phyloP scores from a whole-genome alignment of 2,113 vertebrate genomes.

The Ovibos moschatus region DNA sequence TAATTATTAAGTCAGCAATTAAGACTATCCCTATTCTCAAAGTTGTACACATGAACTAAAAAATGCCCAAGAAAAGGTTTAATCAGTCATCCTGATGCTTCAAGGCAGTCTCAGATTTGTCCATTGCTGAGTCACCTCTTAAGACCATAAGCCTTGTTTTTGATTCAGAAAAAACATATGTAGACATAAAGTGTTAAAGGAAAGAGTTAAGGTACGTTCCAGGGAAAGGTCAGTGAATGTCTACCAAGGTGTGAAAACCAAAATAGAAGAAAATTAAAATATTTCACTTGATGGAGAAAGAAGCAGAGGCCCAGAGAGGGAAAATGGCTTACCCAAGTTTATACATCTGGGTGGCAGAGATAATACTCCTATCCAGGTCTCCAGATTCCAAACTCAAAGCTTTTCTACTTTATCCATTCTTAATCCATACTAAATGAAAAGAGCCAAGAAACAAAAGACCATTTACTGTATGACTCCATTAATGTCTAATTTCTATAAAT shows the following conservation, averaged over 20 bases:
- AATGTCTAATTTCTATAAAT: conserved; percentile 23
- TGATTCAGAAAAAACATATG: neutral
- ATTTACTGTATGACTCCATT: neutral
- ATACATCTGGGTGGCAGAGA: neutral
- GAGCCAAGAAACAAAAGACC: neutral
- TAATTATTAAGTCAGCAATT: conserved; percentile 36
- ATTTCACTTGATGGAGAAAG: neutral
- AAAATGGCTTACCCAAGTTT: neutral
- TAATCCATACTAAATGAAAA: conserved; percentile 6
- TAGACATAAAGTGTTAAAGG: neutral
- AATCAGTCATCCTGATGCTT: conserved; percentile 11
- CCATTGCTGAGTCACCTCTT: neutral
- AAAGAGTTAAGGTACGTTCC: conserved; percentile 2
- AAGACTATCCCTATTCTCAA: neutral
- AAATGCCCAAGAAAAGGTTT: conserved; percentile 17
- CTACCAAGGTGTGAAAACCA: neutral
- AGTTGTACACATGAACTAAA: neutral
- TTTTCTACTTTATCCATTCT: neutral
- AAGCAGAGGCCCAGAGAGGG: neutral
- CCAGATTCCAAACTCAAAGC: conserved; percentile 29
- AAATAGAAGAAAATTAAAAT: conserved; percentile 36
- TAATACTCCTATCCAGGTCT: neutral
- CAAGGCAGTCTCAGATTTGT: neutral
- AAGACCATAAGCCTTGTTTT: neutral
- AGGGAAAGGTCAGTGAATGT: conserved; percentile 20